Conservation (phyloP, 2,888 invertebrate species). For the Diplazon laetatorius region DNA sequence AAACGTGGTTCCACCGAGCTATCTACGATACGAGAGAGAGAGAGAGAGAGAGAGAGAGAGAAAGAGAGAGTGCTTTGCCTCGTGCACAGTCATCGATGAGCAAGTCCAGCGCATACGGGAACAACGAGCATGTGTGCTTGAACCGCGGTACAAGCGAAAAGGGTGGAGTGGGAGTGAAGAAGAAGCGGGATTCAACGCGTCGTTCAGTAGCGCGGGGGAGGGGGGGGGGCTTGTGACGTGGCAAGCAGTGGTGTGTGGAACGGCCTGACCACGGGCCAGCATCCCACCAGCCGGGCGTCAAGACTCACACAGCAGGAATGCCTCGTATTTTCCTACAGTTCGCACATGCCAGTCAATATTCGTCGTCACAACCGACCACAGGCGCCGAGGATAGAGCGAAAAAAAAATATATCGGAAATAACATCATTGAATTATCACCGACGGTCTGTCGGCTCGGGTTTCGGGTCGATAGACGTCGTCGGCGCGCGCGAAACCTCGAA, state of each 20-base stretch:
- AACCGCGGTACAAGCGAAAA: neutral
- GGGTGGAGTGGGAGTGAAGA: slow-evolving; percentile 42
- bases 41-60: too few relatives aligned
- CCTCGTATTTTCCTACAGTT: slow-evolving; percentile 59
- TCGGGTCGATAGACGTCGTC: slow-evolving; percentile 11
- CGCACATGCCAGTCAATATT: slow-evolving; percentile 42
- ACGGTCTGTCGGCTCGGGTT: neutral
- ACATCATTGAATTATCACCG: slow-evolving; percentile 3
- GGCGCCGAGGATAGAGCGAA: neutral
- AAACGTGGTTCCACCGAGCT: neutral
- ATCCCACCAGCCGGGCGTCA: slow-evolving; percentile 43
- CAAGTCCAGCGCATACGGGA: slow-evolving; percentile 35
- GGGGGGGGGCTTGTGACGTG: slow-evolving; percentile 66
- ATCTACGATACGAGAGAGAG: too few relatives aligned
- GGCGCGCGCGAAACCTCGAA: neutral
- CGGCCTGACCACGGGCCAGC: slow-evolving; percentile 54
- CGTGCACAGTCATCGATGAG: slow-evolving; percentile 59
- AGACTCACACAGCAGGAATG: slow-evolving; percentile 41
- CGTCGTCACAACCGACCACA: slow-evolving; percentile 4
- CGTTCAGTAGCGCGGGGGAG: too few relatives aligned
- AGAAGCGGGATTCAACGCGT: slow-evolving; percentile 13
- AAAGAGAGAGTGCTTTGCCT: slow-evolving; percentile 40
- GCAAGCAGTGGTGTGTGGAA: slow-evolving; percentile 57
- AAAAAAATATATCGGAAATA: slow-evolving; percentile 24
- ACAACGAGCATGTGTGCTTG: slow-evolving; percentile 6